Evolutionary conservation across 1,140 invertebrate species (phyloP).

Genomic region (Dermatophagoides farinae): DNA sequence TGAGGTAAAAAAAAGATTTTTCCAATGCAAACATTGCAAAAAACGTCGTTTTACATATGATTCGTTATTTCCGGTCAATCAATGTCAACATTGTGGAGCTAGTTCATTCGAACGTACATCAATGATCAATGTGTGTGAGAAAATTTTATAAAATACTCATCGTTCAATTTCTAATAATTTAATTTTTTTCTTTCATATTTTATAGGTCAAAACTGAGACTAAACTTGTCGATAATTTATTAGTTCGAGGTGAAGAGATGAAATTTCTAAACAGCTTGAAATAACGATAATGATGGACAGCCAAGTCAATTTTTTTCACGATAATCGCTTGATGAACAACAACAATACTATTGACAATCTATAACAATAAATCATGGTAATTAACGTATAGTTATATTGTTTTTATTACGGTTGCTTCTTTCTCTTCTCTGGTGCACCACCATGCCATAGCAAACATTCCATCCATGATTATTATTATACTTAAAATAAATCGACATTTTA

Average conservation of each 20-base stretch:
- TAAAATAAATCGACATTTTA: too few species aligned
- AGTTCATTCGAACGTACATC: constrained; percentile 50
- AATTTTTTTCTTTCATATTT: constrained; percentile 9
- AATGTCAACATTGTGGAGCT: constrained; percentile 52
- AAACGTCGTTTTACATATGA: constrained; percentile 56
- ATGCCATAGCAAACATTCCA: too few species aligned
- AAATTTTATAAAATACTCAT: background rate
- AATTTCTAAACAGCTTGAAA: constrained; percentile 24
- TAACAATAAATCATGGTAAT: too few species aligned
- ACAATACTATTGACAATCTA: too few species aligned
- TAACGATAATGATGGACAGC: background rate
- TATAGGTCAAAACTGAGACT: constrained; percentile 26
- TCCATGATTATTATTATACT: too few species aligned
- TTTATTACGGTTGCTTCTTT: too few species aligned
- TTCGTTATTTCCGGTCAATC: constrained; percentile 43
- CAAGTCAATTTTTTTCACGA: too few species aligned
- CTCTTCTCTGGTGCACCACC: too few species aligned
- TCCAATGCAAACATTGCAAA: constrained; percentile 64
- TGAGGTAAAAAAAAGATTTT: constrained; percentile 60
- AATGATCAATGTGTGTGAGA: constrained; percentile 47
- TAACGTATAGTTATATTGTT: too few species aligned
- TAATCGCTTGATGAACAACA: too few species aligned
- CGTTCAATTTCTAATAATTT: background rate
- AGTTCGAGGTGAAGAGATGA: constrained; percentile 27
- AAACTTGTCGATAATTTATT: constrained; percentile 26